These are phyloP conservation scores for Lasioglossum vierecki DNA, from an alignment of 2,888 invertebrate species.

Conservation along the genomic window DNA sequence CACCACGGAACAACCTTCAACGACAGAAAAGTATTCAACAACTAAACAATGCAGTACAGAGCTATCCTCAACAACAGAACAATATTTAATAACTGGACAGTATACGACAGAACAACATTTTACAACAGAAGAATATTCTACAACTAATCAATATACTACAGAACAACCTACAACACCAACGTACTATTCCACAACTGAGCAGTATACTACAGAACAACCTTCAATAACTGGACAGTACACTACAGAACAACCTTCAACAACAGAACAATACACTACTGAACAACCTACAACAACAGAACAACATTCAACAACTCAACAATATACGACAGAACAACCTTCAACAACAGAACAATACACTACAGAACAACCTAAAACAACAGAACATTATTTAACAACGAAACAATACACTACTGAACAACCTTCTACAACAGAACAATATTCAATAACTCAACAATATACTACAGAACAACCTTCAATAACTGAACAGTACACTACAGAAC, in stretches of 20 bases:
- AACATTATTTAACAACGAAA: too few relatives aligned
- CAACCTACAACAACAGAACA: neutral
- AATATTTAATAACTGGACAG: too few relatives aligned
- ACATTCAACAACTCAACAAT: neutral
- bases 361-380: too few relatives aligned
- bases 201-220: constrained; percentile 5
- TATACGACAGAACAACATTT: too few relatives aligned
- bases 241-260: constrained; percentile 5
- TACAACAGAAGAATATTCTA: too few relatives aligned
- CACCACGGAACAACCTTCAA: neutral
- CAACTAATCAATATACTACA: too few relatives aligned
- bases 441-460: too few relatives aligned
- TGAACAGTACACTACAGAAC: neutral
- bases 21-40: neutral
- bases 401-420: too few relatives aligned
- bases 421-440: too few relatives aligned
- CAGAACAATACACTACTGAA: neutral
- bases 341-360: neutral
- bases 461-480: too few relatives aligned
- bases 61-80: too few relatives aligned
- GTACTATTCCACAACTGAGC: too few relatives aligned
- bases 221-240: neutral
- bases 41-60: neutral
- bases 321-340: neutral
- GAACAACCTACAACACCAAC: neutral